Percentiles rank a stretch among this genome's conserved stretches.
phyloP scores from a whole-genome alignment of 2,797 vertebrate species.

The Notolabrus celidotus region DNA sequence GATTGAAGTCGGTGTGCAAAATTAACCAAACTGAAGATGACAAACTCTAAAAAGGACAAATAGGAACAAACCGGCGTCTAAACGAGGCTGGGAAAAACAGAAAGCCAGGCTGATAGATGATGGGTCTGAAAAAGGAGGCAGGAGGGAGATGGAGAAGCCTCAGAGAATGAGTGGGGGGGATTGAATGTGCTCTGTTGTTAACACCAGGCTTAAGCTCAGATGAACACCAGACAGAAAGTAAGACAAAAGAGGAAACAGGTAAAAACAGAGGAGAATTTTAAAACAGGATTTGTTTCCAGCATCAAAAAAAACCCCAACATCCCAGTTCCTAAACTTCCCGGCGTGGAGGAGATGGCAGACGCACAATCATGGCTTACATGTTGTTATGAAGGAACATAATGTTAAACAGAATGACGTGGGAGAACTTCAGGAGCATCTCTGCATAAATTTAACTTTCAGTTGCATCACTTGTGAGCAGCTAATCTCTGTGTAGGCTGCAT shows the following conservation, averaged over 20 bases:
- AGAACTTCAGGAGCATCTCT: conserved; percentile 25
- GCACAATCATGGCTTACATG: conserved; percentile 38
- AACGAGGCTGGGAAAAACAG: conserved; percentile 20
- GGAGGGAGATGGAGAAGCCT: conserved; percentile 58
- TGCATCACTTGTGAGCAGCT: conserved; percentile 24
- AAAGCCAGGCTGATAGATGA: conserved; percentile 22
- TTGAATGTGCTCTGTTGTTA: conserved; percentile 63
- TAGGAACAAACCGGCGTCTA: conserved; percentile 15
- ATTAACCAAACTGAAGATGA: conserved; percentile 1
- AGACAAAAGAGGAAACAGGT: conserved; percentile 46
- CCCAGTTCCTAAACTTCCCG: conserved; percentile 5
- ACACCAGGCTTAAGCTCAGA: conserved; percentile 62
- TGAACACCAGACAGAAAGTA: conserved; percentile 51
- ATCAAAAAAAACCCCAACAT: conserved; percentile 15
- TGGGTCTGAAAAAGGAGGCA: conserved; percentile 28
- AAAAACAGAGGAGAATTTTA: conserved; percentile 32
- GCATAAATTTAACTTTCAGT: conserved; percentile 16
- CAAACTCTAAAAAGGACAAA: conserved; percentile 8
- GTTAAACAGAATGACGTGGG: conserved; percentile 41
- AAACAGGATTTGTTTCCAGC: conserved; percentile 42
- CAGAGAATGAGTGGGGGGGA: conserved; percentile 50
- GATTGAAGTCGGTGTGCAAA: not conserved
- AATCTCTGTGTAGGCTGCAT: conserved; percentile 27
- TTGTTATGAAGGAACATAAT: conserved; percentile 44
- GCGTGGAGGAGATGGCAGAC: conserved; percentile 34